These are phyloP conservation scores for Formica aserva DNA, from an alignment of 2,888 invertebrate genomes.

Conservation along the genomic window DNA sequence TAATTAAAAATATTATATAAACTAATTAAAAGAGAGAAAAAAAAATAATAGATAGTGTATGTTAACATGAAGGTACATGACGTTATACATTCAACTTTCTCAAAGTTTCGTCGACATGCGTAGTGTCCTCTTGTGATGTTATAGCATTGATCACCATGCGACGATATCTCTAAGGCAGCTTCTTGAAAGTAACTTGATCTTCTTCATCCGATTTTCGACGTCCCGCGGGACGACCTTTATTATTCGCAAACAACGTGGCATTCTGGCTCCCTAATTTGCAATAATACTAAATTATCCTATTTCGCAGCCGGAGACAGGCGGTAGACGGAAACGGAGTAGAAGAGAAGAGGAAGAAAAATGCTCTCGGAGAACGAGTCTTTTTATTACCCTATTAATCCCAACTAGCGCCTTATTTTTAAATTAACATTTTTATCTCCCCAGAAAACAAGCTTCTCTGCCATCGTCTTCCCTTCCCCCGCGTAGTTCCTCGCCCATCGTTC, in stretches of 20 bases:
- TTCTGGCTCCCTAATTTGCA: conserved; percentile 78
- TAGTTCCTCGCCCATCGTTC: conserved; percentile 44
- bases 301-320: conserved; percentile 73
- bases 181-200: conserved; percentile 52
- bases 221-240: conserved; percentile 75
- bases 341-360: conserved; percentile 76
- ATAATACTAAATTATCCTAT: conserved; percentile 82
- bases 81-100: conserved; percentile 17
- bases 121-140: conserved; percentile 48
- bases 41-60: neutral
- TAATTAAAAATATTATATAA: neutral
- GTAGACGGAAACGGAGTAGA: conserved; percentile 70
- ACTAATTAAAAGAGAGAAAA: neutral
- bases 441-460: conserved; percentile 81
- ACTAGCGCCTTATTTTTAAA: conserved; percentile 84
- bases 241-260: conserved; percentile 77
- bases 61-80: neutral
- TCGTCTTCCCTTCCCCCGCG: conserved; percentile 25
- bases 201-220: conserved; percentile 70
- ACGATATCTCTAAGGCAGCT: conserved; percentile 47
- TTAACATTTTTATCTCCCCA: conserved; percentile 84
- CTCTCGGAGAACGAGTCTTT: conserved; percentile 78
- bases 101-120: conserved; percentile 16
- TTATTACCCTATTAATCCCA: conserved; percentile 84
- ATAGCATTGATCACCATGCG: conserved; percentile 45